Evolutionary conservation across 92 coral and sea anemone genomes (phyloP).

Genomic region (Hydrozoanthus gracilis): DNA sequence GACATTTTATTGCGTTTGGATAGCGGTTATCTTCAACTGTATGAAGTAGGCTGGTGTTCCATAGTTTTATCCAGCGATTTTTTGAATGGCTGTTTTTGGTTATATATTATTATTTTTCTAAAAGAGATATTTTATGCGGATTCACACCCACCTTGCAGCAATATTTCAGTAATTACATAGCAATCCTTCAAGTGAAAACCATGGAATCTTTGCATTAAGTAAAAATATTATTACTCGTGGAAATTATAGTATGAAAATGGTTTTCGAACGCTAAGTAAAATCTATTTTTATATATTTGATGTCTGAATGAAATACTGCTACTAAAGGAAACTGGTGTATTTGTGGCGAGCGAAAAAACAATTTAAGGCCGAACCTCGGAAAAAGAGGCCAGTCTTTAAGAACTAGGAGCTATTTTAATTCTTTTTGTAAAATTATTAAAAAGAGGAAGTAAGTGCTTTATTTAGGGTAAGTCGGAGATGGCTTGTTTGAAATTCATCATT

Average conservation of each 20-base stretch:
- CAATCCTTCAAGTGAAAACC: neutral
- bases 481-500: conserved; percentile 39
- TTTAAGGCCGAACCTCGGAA: neutral
- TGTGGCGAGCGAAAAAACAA: neutral
- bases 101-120: neutral
- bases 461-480: conserved; percentile 16
- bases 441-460: conserved; percentile 40
- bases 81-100: conserved; percentile 12
- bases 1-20: conserved; percentile 23
- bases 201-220: neutral
- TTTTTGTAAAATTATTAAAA: conserved; percentile 36
- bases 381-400: conserved; percentile 12
- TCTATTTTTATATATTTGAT: neutral
- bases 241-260: conserved; percentile 2
- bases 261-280: conserved; percentile 19
- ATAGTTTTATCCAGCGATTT: neutral
- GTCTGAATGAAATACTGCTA: conserved; percentile 16
- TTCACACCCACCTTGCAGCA: conserved; percentile 38
- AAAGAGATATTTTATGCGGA: conserved; percentile 11
- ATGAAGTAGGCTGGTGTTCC: neutral
- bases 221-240: neutral
- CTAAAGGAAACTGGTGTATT: neutral
- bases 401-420: neutral
- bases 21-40: neutral
- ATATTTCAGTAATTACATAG: conserved; percentile 4